phyloP scores from a whole-genome alignment of 2,888 invertebrate species.

The Rosalia funebris region DNA sequence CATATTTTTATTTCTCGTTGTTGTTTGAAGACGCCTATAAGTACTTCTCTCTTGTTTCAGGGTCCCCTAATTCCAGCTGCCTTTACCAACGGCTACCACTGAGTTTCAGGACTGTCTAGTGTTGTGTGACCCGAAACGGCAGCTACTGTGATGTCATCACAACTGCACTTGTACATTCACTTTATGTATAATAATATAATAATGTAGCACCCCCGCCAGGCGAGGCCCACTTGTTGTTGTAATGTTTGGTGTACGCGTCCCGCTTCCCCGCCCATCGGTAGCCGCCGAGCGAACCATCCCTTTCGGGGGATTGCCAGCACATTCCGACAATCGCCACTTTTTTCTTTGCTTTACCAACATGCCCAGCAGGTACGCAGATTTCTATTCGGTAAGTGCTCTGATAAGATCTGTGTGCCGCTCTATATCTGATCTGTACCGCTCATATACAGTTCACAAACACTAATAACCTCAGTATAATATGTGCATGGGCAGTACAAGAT shows the following conservation, averaged over 20 bases:
- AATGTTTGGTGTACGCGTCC: constrained; percentile 65
- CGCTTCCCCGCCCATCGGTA: constrained; percentile 63
- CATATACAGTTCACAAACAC: too few species aligned
- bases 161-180: constrained; percentile 66
- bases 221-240: constrained; percentile 65
- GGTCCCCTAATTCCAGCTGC: constrained; percentile 97
- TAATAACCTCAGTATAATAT: too few species aligned
- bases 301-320: constrained; percentile 11
- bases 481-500: too few species aligned
- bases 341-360: background rate
- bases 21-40: too few species aligned
- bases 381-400: background rate
- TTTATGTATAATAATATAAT: constrained; percentile 62
- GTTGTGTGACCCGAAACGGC: constrained; percentile 65
- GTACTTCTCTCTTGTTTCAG: constrained; percentile 73
- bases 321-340: constrained; percentile 11
- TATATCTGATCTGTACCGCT: too few species aligned
- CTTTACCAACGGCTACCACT: constrained; percentile 98
- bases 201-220: constrained; percentile 65
- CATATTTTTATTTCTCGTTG: too few species aligned
- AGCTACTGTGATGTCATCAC: constrained; percentile 65
- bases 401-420: too few species aligned
- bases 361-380: background rate
- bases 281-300: constrained; percentile 61
- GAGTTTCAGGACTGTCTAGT: constrained; percentile 66